Evolutionary conservation across 2,888 invertebrate species (phyloP).

Genomic region (Leptogaster cylindrica): DNA sequence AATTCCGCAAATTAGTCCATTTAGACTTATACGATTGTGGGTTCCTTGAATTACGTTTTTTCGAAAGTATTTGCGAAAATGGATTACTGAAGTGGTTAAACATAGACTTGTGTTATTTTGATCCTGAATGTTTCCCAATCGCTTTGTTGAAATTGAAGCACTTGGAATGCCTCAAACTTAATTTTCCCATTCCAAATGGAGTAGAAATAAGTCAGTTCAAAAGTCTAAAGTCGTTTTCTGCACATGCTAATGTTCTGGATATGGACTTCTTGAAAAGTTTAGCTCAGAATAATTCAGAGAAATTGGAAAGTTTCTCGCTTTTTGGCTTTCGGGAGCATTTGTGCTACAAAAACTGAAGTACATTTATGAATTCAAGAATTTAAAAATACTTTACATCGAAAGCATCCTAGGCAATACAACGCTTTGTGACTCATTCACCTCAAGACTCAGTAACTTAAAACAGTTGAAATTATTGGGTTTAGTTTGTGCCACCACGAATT

Average conservation of each 20-base stretch:
- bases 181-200: too few relatives aligned
- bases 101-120: slow-evolving; percentile 43
- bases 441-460: too few relatives aligned
- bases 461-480: too few relatives aligned
- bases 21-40: slow-evolving; percentile 43
- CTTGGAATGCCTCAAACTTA: slow-evolving; percentile 13
- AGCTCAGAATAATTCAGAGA: slow-evolving; percentile 23
- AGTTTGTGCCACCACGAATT: too few relatives aligned
- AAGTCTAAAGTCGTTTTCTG: too few relatives aligned
- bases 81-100: slow-evolving; percentile 42
- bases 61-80: slow-evolving; percentile 29
- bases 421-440: slow-evolving; percentile 11
- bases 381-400: slow-evolving; percentile 38
- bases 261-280: slow-evolving; percentile 4
- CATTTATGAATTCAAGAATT: slow-evolving; percentile 19
- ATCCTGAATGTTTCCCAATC: too few relatives aligned
- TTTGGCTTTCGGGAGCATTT: slow-evolving; percentile 33
- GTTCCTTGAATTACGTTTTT: slow-evolving; percentile 43
- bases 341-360: slow-evolving; percentile 26
- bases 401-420: neutral
- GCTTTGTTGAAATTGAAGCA: too few relatives aligned
- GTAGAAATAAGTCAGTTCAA: too few relatives aligned
- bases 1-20: slow-evolving; percentile 35
- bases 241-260: too few relatives aligned
- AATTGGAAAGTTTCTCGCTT: slow-evolving; percentile 39